These are phyloP conservation scores for Tenthredo livida DNA, from an alignment of 2,888 invertebrate species.

Conservation along the genomic window DNA sequence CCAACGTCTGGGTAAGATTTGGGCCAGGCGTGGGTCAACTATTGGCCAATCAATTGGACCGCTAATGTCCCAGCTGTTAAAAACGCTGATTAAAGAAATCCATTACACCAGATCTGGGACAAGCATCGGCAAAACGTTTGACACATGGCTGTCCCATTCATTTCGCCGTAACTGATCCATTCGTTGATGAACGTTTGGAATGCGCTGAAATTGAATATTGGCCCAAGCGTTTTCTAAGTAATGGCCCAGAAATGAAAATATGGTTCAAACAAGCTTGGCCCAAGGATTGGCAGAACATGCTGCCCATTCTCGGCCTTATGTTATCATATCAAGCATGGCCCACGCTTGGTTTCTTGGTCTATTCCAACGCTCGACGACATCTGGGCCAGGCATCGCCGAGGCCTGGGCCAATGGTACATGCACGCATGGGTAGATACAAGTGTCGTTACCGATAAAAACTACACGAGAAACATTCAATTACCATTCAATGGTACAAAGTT, in stretches of 20 bases:
- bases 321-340: too few species aligned
- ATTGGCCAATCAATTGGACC: not conserved
- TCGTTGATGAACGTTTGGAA: constrained; percentile 16
- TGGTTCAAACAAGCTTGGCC: too few species aligned
- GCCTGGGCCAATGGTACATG: too few species aligned
- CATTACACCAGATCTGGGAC: not conserved
- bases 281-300: too few species aligned
- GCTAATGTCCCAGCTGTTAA: not conserved
- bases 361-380: too few species aligned
- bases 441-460: too few species aligned
- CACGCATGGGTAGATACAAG: too few species aligned
- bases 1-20: not conserved
- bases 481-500: too few species aligned
- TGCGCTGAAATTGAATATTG: not conserved
- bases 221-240: not conserved
- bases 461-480: too few species aligned
- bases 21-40: not conserved
- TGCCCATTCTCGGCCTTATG: too few species aligned
- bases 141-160: not conserved
- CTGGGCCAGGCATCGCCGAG: too few species aligned
- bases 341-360: too few species aligned
- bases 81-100: not conserved
- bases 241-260: not conserved
- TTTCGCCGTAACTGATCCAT: not conserved
- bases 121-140: constrained; percentile 6